Evolutionary conservation across 2,797 vertebrate species (phyloP).

Genomic region (Bradypus variegatus): DNA sequence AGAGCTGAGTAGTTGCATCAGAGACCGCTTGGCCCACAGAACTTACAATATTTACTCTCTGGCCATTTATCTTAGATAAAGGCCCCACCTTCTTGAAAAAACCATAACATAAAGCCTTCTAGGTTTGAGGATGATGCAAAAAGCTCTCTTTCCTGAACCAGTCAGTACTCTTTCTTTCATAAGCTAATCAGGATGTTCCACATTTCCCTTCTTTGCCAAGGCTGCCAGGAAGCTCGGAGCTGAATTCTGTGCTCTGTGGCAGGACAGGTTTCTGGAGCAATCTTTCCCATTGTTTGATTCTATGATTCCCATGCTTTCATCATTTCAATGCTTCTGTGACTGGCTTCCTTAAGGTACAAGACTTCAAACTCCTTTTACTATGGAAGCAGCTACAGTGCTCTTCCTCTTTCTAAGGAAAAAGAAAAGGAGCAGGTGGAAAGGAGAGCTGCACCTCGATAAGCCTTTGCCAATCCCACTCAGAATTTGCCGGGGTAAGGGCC

Average conservation of each 20-base stretch:
- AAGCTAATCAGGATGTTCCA: background rate
- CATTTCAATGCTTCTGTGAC: background rate
- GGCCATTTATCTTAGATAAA: background rate
- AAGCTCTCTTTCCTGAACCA: background rate
- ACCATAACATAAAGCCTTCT: background rate
- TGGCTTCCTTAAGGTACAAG: background rate
- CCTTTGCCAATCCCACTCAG: background rate
- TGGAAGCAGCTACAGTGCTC: rapidly evolving
- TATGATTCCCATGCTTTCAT: background rate
- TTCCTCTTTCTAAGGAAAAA: background rate
- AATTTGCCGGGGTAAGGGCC: background rate
- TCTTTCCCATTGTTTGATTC: background rate
- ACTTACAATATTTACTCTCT: background rate
- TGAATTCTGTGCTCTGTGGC: background rate
- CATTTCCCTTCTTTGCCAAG: background rate
- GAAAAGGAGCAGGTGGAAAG: background rate
- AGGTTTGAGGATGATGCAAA: background rate
- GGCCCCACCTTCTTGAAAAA: background rate
- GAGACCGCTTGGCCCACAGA: background rate
- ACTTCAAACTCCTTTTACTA: background rate
- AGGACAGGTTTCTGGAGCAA: background rate
- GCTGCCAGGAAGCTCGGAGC: background rate
- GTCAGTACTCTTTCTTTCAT: background rate
- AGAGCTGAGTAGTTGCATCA: too few species aligned
- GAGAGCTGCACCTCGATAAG: rapidly evolving